phyloP scores from a whole-genome alignment of 2,797 vertebrate genomes.

The Catharus ustulatus region DNA sequence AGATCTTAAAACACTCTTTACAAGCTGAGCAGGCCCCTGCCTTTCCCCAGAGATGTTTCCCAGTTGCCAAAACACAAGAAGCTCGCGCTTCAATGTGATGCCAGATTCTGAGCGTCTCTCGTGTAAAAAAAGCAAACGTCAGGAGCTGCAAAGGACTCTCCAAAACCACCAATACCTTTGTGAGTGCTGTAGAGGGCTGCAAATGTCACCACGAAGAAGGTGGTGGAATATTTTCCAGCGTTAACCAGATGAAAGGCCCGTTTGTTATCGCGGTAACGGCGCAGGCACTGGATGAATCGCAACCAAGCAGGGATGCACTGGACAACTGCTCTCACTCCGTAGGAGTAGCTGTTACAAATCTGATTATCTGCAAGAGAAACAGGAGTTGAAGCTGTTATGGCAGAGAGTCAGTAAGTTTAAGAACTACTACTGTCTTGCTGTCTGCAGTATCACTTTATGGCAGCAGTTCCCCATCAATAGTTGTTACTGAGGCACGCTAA shows the following conservation, averaged over 20 bases:
- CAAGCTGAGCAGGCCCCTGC: neutral
- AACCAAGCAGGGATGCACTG: conserved; percentile 98
- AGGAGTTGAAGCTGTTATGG: neutral
- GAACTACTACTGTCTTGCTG: neutral
- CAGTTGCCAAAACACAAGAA: neutral
- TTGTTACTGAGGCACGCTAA: neutral
- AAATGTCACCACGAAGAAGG: conserved; percentile 97
- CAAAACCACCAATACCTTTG: conserved; percentile 79
- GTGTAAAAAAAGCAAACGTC: neutral
- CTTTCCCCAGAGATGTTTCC: neutral
- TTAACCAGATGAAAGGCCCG: conserved; percentile 97
- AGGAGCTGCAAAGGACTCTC: neutral
- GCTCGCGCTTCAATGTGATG: neutral
- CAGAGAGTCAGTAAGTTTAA: neutral
- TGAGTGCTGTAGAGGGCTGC: conserved; percentile 93
- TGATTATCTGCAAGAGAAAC: conserved; percentile 68
- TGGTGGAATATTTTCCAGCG: conserved; percentile 98
- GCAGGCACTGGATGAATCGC: conserved; percentile 97
- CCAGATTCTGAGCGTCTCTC: neutral
- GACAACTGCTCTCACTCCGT: conserved; percentile 94
- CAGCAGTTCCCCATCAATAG: neutral
- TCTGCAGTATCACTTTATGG: neutral
- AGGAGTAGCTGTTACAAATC: conserved; percentile 90
- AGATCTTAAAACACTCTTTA: neutral
- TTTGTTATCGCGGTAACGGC: conserved; percentile 95